phyloP scores from a whole-genome alignment of 2,797 vertebrate species.

The Steatocranus sp. region DNA sequence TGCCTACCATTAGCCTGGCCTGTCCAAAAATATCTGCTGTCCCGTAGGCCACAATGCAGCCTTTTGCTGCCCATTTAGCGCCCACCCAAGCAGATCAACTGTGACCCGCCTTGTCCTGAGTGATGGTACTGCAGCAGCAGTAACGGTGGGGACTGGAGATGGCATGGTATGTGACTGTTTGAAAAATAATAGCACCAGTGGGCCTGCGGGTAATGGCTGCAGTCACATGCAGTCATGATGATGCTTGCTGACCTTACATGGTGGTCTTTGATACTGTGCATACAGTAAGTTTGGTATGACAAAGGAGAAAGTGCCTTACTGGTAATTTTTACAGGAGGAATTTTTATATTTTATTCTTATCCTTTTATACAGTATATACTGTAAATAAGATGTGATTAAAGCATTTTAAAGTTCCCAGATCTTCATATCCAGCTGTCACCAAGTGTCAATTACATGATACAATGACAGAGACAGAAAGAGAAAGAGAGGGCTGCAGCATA shows the following conservation, averaged over 20 bases:
- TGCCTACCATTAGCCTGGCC: not conserved
- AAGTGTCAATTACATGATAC: constrained; percentile 53
- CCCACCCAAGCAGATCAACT: constrained; percentile 65
- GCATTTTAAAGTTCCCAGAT: constrained; percentile 32
- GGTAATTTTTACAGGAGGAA: not conserved
- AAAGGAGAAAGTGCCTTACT: constrained; percentile 1
- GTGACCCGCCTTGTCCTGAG: constrained; percentile 36
- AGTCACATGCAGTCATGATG: constrained; percentile 29
- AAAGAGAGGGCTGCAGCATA: constrained; percentile 39
- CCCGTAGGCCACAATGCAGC: constrained; percentile 15
- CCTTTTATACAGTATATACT: not conserved
- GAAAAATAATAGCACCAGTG: constrained; percentile 28
- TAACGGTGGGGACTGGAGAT: not conserved
- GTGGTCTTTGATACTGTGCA: constrained; percentile 18
- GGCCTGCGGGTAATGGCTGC: constrained; percentile 15
- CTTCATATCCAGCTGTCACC: constrained; percentile 60
- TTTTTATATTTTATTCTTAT: not conserved
- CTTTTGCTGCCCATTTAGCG: constrained; percentile 23
- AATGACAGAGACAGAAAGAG: constrained; percentile 28
- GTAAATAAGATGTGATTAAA: not conserved
- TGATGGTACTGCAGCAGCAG: constrained; percentile 1
- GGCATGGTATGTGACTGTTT: constrained; percentile 35
- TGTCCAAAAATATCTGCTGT: constrained; percentile 2
- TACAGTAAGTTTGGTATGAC: not conserved
- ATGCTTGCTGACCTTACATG: constrained; percentile 18